Evolutionary conservation across 2,888 invertebrate genomes (phyloP).

Genomic region (Sphinx pinastri): DNA sequence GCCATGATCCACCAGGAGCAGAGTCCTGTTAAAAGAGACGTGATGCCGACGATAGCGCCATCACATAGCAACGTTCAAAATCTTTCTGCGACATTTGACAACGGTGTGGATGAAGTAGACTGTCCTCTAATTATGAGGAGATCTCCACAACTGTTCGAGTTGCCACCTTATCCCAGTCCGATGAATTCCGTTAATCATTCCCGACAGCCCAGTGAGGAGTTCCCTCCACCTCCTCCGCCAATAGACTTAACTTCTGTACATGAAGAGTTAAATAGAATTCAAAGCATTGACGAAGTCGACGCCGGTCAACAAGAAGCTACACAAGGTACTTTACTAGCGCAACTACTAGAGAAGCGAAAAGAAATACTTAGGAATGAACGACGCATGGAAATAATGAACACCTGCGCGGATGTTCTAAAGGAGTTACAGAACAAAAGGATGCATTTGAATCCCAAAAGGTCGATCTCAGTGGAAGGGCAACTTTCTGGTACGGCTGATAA

Average conservation of each 20-base stretch:
- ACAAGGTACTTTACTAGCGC: slow-evolving; percentile 82
- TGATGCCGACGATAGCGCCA: slow-evolving; percentile 55
- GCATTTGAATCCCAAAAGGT: slow-evolving; percentile 62
- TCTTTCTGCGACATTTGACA: slow-evolving; percentile 71
- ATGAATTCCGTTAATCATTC: slow-evolving; percentile 91
- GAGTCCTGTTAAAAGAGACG: slow-evolving; percentile 85
- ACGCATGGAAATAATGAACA: slow-evolving; percentile 18
- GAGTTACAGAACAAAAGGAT: slow-evolving; percentile 22
- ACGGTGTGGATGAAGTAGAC: slow-evolving; percentile 86
- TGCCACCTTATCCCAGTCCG: slow-evolving; percentile 93
- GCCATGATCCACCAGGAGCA: slow-evolving; percentile 94
- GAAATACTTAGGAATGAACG: slow-evolving; percentile 81
- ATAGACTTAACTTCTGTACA: slow-evolving; percentile 87
- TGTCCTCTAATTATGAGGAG: slow-evolving; percentile 74
- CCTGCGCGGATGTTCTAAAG: slow-evolving; percentile 15
- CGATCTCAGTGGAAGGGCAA: slow-evolving; percentile 69
- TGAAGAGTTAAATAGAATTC: slow-evolving; percentile 83
- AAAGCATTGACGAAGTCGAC: slow-evolving; percentile 49
- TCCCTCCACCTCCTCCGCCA: slow-evolving; percentile 94
- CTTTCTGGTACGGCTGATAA: slow-evolving; percentile 61
- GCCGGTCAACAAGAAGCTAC: slow-evolving; percentile 52
- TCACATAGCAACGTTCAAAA: slow-evolving; percentile 69
- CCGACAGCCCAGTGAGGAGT: slow-evolving; percentile 94
- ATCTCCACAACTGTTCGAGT: slow-evolving; percentile 81
- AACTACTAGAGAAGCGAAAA: slow-evolving; percentile 86